Evolutionary conservation across 2,888 invertebrate genomes (phyloP).

Genomic region (Drosophila gaucha): DNA sequence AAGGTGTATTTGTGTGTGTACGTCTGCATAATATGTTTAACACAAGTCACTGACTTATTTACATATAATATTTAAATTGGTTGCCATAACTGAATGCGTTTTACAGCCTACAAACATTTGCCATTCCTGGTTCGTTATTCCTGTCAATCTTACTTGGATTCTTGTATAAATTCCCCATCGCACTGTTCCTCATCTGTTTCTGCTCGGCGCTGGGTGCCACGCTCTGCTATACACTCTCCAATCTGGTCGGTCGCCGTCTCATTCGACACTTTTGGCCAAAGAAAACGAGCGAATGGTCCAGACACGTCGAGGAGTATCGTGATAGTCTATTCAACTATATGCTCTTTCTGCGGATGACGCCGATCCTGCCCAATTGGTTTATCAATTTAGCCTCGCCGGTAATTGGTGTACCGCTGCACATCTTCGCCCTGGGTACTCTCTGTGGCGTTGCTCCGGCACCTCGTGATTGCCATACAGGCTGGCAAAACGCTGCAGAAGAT

Average conservation of each 20-base stretch:
- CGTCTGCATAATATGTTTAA: neutral
- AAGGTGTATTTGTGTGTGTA: neutral
- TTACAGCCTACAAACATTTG: constrained; percentile 97
- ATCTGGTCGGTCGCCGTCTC: constrained; percentile 93
- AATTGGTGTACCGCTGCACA: constrained; percentile 95
- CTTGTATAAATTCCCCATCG: constrained; percentile 96
- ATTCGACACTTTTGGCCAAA: constrained; percentile 95
- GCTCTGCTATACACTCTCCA: constrained; percentile 96
- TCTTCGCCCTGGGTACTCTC: constrained; percentile 98
- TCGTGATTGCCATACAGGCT: constrained; percentile 98
- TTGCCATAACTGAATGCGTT: constrained; percentile 78
- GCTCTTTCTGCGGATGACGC: constrained; percentile 98
- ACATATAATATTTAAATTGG: constrained; percentile 54
- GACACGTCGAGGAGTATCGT: constrained; percentile 92
- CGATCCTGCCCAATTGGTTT: constrained; percentile 99
- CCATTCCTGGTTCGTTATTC: constrained; percentile 99
- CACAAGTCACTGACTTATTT: neutral
- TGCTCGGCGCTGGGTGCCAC: constrained; percentile 99
- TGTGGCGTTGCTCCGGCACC: constrained; percentile 98
- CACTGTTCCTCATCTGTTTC: constrained; percentile 93
- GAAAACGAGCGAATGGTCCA: constrained; percentile 93
- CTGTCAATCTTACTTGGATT: constrained; percentile 98
- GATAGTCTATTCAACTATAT: constrained; percentile 97
- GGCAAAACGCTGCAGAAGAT: constrained; percentile 97
- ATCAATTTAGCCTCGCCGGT: constrained; percentile 94